phyloP scores from a whole-genome alignment of 2,113 vertebrate genomes.

The Vulpes vulpes region DNA sequence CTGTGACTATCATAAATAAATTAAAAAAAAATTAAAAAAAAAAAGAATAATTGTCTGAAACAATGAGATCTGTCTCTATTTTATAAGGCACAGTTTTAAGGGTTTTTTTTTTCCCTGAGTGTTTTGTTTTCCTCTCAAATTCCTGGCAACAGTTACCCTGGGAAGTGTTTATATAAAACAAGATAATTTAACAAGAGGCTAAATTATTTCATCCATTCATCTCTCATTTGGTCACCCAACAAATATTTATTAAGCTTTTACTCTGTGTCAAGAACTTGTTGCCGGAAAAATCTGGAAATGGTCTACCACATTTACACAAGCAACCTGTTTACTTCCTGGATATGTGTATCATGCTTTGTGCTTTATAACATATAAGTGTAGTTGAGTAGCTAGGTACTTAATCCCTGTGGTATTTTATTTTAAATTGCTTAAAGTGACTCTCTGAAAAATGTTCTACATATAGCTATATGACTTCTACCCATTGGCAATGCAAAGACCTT shows the following conservation, averaged over 20 bases:
- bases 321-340: background rate
- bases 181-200: background rate
- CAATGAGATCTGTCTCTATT: background rate
- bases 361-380: background rate
- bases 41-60: background rate
- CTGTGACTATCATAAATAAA: no score
- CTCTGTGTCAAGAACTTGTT: background rate
- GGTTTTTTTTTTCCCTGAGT: background rate
- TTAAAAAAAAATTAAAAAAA: no score
- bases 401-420: background rate
- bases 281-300: background rate
- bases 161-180: background rate
- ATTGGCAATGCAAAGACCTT: background rate
- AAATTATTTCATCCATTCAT: background rate
- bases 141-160: background rate
- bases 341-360: rapidly evolving
- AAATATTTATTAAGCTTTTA: background rate
- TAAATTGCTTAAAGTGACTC: background rate
- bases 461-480: background rate
- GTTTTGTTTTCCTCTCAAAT: background rate
- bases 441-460: background rate
- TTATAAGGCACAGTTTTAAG: background rate
- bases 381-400: background rate
- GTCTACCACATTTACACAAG: background rate
- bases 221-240: background rate